phyloP scores from a whole-genome alignment of 2,888 invertebrate genomes.

The Pelosia muscerda region DNA sequence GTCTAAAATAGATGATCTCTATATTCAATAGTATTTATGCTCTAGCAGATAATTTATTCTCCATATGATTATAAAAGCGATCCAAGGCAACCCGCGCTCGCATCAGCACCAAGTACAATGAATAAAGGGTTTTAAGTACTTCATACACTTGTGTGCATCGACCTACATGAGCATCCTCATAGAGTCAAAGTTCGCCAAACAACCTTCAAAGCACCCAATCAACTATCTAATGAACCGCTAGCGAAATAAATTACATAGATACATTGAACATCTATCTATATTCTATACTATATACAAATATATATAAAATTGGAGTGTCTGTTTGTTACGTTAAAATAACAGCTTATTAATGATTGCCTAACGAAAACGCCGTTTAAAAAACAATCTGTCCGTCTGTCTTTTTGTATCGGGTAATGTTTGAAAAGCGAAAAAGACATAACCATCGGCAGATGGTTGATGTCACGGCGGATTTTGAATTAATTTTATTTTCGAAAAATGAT shows the following conservation, averaged over 20 bases:
- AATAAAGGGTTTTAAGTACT: slow-evolving; percentile 46
- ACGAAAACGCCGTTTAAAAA: background rate
- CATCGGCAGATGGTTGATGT: background rate
- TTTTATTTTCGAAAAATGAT: no score
- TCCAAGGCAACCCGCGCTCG: slow-evolving; percentile 11
- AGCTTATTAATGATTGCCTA: no score
- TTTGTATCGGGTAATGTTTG: no score
- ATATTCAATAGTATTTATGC: background rate
- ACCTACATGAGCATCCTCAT: slow-evolving; percentile 61
- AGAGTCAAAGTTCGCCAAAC: slow-evolving; percentile 77
- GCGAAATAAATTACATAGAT: slow-evolving; percentile 51
- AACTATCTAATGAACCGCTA: slow-evolving; percentile 77
- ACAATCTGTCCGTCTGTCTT: background rate
- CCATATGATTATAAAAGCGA: slow-evolving; percentile 1
- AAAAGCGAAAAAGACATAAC: no score
- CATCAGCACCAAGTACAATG: slow-evolving; percentile 27
- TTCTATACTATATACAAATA: background rate
- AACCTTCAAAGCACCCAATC: slow-evolving; percentile 80
- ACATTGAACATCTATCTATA: slow-evolving; percentile 39
- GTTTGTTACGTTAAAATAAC: background rate
- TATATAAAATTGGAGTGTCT: background rate
- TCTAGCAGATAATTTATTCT: background rate
- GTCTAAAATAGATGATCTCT: background rate
- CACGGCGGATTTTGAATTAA: no score
- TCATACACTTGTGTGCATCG: slow-evolving; percentile 43